Evolutionary conservation across 2,113 vertebrate genomes (phyloP).

Genomic region (Tupaia chinensis): DNA sequence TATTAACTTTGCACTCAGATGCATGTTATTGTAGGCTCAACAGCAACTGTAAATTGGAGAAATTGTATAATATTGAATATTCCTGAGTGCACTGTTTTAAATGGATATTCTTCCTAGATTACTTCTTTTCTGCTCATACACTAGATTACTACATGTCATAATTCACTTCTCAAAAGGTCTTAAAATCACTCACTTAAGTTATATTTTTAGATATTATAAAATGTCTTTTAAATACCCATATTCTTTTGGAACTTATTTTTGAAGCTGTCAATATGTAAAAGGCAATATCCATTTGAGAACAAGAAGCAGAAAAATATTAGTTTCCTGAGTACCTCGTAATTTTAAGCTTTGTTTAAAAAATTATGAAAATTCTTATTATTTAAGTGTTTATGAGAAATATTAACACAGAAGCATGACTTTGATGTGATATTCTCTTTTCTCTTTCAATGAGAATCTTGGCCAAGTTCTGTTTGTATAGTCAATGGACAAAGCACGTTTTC

Average conservation of each 20-base stretch:
- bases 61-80: neutral
- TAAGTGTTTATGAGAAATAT: neutral
- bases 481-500: neutral
- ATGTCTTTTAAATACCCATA: neutral
- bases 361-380: neutral
- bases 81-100: neutral
- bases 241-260: neutral
- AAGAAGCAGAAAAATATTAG: neutral
- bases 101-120: neutral
- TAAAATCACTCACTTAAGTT: neutral
- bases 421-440: neutral
- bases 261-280: neutral
- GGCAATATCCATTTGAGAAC: neutral
- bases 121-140: neutral
- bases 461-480: neutral
- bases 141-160: neutral
- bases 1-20: neutral
- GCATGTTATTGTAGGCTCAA: neutral
- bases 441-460: neutral
- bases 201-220: neutral
- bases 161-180: conserved; percentile 3
- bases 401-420: neutral
- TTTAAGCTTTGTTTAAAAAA: neutral
- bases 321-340: neutral
- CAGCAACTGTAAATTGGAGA: neutral